A percentile compares a stretch with the other conserved stretches of the same genome.
Evolutionary conservation across 2,113 vertebrate species (phyloP).

Genomic region (Protobothrops mucrosquamatus): DNA sequence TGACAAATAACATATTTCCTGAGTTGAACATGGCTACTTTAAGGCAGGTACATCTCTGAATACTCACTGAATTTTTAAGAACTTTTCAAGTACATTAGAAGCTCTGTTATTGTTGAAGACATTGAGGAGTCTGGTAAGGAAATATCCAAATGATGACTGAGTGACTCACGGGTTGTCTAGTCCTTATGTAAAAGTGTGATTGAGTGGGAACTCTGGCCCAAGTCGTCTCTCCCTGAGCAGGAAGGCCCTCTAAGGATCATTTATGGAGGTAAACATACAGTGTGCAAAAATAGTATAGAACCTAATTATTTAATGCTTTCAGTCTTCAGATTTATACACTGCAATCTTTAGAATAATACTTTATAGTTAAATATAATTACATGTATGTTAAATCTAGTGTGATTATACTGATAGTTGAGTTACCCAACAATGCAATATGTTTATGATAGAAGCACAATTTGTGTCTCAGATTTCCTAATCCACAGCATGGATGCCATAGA

Average conservation of each 20-base stretch:
- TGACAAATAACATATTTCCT: neutral
- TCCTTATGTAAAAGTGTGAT: neutral
- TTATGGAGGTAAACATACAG: neutral
- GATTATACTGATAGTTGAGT: neutral
- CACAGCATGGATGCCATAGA: neutral
- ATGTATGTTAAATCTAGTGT: neutral
- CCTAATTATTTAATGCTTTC: neutral
- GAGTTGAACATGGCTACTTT: neutral
- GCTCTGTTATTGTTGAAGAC: neutral
- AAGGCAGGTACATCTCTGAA: neutral
- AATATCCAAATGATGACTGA: neutral
- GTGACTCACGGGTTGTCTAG: neutral
- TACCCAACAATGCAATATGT: neutral
- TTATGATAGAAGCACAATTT: neutral
- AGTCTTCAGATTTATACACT: neutral
- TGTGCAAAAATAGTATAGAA: neutral
- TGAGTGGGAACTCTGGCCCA: neutral
- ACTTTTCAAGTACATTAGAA: neutral
- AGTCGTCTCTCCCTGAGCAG: neutral
- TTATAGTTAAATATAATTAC: neutral
- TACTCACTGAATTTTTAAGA: neutral
- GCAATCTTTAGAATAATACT: neutral
- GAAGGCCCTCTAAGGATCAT: neutral
- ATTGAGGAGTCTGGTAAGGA: neutral
- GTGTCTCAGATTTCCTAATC: neutral